phyloP scores from a whole-genome alignment of 2,113 vertebrate species.

The Aegithalos caudatus region DNA sequence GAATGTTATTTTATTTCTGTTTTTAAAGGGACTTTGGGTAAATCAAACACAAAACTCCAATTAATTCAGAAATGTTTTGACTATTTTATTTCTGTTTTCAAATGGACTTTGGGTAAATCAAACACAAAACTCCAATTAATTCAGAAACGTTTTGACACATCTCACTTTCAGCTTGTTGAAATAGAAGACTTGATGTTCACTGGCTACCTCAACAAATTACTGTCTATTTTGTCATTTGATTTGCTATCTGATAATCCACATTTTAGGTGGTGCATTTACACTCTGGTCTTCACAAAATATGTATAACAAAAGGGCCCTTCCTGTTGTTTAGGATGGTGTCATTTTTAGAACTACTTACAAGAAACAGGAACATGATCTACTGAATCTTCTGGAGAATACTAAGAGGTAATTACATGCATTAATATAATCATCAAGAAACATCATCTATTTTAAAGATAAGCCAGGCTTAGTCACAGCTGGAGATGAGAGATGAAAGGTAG shows the following conservation, averaged over 20 bases:
- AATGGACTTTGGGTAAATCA: background rate
- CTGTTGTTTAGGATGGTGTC: background rate
- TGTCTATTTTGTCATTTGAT: background rate
- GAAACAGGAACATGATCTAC: background rate
- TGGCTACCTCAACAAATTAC: background rate
- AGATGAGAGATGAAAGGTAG: background rate
- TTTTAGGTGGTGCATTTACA: background rate
- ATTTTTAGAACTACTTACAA: constrained; percentile 38
- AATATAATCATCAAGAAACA: background rate
- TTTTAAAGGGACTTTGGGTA: background rate
- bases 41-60: background rate
- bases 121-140: background rate
- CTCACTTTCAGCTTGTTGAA: background rate
- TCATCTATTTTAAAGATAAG: background rate
- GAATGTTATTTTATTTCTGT: rapidly evolving
- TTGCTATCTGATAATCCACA: background rate
- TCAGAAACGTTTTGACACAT: background rate
- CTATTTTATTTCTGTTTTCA: background rate
- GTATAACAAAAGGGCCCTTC: background rate
- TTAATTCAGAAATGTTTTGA: background rate
- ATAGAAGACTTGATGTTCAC: background rate
- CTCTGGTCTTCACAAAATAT: background rate
- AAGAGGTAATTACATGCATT: background rate
- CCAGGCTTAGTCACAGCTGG: background rate
- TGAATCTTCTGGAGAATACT: background rate